A percentile compares a stretch with the other conserved stretches of the same genome.
These are phyloP conservation scores for Torymus aiolomorphi DNA, from an alignment of 2,888 invertebrate species.

Conservation along the genomic window DNA sequence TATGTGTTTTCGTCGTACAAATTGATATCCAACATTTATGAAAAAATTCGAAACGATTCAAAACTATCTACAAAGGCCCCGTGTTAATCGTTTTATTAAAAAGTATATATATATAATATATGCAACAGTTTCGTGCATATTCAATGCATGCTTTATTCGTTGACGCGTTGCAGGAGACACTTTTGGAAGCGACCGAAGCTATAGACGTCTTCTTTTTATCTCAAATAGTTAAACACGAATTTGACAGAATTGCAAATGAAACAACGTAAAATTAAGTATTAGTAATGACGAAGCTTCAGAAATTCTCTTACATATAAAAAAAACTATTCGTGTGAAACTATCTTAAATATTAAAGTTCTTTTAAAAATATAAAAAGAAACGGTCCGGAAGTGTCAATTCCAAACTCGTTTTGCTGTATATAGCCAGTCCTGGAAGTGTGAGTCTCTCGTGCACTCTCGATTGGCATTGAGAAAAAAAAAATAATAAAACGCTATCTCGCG, in stretches of 20 bases:
- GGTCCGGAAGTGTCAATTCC: constrained; percentile 31
- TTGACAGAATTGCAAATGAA: neutral
- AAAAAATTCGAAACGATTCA: constrained; percentile 62
- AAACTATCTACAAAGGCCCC: constrained; percentile 71
- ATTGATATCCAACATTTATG: constrained; percentile 48
- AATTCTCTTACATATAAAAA: constrained; percentile 7
- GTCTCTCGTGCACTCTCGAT: constrained; percentile 42
- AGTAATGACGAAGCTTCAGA: neutral
- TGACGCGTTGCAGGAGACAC: constrained; percentile 54
- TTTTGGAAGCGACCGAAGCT: constrained; percentile 54
- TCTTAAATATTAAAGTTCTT: constrained; percentile 26
- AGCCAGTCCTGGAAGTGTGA: constrained; percentile 50
- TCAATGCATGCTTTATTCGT: constrained; percentile 43
- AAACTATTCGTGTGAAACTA: constrained; percentile 45
- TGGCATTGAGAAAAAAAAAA: constrained; percentile 6
- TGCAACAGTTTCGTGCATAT: constrained; percentile 18
- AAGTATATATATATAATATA: constrained; percentile 38
- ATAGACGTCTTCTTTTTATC: constrained; percentile 21
- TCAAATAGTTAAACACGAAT: constrained; percentile 46
- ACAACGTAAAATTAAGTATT: neutral
- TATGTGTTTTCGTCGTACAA: constrained; percentile 44
- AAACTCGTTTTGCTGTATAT: constrained; percentile 37
- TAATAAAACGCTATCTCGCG: constrained; percentile 13
- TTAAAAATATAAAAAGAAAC: constrained; percentile 33
- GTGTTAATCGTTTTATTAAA: constrained; percentile 60